phyloP scores from a whole-genome alignment of 2,113 vertebrate genomes.

The Lophius piscatorius region DNA sequence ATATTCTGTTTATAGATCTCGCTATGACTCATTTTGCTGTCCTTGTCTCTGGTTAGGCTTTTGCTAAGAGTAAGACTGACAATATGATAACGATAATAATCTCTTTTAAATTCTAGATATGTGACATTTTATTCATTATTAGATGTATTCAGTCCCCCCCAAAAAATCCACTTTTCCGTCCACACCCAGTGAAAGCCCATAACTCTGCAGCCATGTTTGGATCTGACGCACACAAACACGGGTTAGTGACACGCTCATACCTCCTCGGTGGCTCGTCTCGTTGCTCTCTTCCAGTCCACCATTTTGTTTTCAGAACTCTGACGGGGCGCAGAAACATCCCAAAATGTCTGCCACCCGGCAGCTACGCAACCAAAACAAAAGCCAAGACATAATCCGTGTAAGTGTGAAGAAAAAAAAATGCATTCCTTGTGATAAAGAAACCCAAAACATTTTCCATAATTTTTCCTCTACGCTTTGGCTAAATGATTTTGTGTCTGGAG shows the following conservation, averaged over 20 bases:
- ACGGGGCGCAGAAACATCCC: slow-evolving; percentile 36
- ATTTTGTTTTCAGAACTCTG: slow-evolving; percentile 63
- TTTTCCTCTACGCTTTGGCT: slow-evolving; percentile 10
- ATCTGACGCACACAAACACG: slow-evolving; percentile 11
- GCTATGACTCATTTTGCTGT: too few species aligned
- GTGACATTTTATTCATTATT: too few species aligned
- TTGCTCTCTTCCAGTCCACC: slow-evolving; percentile 49
- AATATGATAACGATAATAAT: too few species aligned
- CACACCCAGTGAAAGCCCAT: too few species aligned
- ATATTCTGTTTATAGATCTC: too few species aligned
- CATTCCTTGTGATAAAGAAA: not conserved
- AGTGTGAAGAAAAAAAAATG: not conserved
- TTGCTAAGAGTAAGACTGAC: too few species aligned
- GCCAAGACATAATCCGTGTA: not conserved
- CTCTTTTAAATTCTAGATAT: too few species aligned
- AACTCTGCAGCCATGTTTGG: too few species aligned
- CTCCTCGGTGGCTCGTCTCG: slow-evolving; percentile 38
- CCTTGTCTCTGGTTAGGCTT: too few species aligned
- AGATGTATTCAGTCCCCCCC: too few species aligned
- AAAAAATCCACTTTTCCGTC: too few species aligned
- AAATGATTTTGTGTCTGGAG: slow-evolving; percentile 22
- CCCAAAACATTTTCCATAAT: not conserved
- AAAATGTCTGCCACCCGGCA: slow-evolving; percentile 59
- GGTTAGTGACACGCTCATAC: slow-evolving; percentile 42
- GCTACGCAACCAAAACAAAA: slow-evolving; percentile 8